Conservation (phyloP, 2,113 vertebrate species). For the Perca fluviatilis region DNA sequence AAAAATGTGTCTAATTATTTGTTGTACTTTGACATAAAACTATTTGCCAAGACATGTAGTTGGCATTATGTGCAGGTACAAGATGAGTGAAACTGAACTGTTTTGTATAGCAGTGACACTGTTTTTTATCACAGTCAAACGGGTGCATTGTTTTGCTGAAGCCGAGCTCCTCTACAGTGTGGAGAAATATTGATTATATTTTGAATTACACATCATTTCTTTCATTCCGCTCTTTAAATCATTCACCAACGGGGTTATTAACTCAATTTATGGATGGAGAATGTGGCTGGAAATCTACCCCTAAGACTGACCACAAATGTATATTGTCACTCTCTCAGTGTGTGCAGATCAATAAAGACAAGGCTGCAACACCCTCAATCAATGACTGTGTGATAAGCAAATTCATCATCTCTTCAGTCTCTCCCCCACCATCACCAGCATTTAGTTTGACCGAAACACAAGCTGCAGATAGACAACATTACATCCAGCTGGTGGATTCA, state of each 20-base stretch:
- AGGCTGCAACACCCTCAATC: slow-evolving; percentile 60
- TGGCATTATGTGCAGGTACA: not conserved
- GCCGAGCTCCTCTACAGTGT: not conserved
- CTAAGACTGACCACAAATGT: slow-evolving; percentile 27
- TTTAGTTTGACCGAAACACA: not conserved
- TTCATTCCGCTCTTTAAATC: slow-evolving; percentile 47
- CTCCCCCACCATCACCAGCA: slow-evolving; percentile 15
- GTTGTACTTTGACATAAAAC: not conserved
- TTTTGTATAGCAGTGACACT: not conserved
- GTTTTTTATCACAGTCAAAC: not conserved
- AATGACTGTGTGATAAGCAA: slow-evolving; percentile 64
- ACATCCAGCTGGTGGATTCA: not conserved
- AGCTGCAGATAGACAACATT: not conserved
- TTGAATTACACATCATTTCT: slow-evolving; percentile 24
- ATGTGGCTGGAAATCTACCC: slow-evolving; percentile 47
- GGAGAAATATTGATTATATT: slow-evolving; percentile 42
- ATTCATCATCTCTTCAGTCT: slow-evolving; percentile 61
- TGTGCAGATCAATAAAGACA: slow-evolving; percentile 68
- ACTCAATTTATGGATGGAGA: slow-evolving; percentile 62
- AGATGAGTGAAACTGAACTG: not conserved
- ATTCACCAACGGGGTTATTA: slow-evolving; percentile 35
- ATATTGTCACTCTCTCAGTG: slow-evolving; percentile 45
- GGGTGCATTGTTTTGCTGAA: slow-evolving; percentile 22
- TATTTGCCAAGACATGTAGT: not conserved
- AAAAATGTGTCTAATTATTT: not conserved